These are phyloP conservation scores for Eugnorisma glareosa DNA, from an alignment of 2,888 invertebrate genomes.

Conservation along the genomic window DNA sequence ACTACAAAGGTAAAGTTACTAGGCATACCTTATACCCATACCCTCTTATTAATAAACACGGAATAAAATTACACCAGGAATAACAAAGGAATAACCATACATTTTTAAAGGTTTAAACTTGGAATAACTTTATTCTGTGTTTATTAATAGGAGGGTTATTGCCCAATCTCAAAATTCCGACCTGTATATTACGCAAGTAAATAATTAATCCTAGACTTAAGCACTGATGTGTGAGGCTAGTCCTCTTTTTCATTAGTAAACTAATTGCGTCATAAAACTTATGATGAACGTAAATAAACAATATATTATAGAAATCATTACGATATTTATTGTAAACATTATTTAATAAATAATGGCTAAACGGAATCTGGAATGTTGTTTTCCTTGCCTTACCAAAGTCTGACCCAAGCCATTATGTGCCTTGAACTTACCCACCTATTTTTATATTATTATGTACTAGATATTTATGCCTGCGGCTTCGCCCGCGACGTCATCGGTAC, in stretches of 20 bases:
- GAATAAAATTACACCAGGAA: no score
- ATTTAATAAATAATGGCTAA: constrained; percentile 1
- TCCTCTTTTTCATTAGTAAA: not conserved
- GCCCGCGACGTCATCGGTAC: no score
- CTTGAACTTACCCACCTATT: not conserved
- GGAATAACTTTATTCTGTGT: no score
- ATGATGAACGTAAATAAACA: constrained; percentile 24
- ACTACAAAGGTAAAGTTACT: no score
- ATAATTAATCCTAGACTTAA: not conserved
- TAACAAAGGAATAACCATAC: no score
- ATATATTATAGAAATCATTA: constrained; percentile 6
- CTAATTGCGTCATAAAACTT: constrained; percentile 17
- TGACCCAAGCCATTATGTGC: not conserved
- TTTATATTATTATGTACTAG: not conserved
- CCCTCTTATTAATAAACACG: no score
- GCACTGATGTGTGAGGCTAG: not conserved
- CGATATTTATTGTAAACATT: not conserved
- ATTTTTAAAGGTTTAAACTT: no score
- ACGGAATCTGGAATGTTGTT: constrained; percentile 14
- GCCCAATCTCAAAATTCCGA: no score
- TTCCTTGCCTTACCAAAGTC: constrained; percentile 1
- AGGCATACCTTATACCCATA: no score
- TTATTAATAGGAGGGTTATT: no score
- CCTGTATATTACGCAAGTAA: no score
- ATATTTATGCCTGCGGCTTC: no score